A percentile compares a stretch with the other conserved stretches of the same genome.
Evolutionary conservation across 2,797 vertebrate genomes (phyloP).

Genomic region (Aphelocoma californica): DNA sequence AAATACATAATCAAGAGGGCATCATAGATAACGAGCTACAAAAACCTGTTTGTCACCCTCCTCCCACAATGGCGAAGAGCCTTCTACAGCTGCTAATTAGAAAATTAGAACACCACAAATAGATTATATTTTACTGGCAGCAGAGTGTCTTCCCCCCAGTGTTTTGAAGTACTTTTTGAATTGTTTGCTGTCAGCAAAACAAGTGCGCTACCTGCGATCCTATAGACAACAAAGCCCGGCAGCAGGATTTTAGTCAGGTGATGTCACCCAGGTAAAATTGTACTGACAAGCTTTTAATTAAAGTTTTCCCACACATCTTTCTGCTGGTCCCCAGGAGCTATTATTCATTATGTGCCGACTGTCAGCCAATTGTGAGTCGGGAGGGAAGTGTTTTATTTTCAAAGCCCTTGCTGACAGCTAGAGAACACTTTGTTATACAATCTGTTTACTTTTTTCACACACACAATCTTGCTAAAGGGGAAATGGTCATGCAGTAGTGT

Average conservation of each 20-base stretch:
- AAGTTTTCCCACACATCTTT: conserved; percentile 88
- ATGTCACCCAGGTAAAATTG: conserved; percentile 88
- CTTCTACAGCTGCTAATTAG: conserved; percentile 73
- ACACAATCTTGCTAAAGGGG: conserved; percentile 71
- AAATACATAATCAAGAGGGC: conserved; percentile 23
- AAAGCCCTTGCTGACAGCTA: conserved; percentile 82
- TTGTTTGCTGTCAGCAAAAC: conserved; percentile 82
- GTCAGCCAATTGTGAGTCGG: conserved; percentile 81
- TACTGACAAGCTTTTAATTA: conserved; percentile 96
- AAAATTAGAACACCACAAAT: conserved; percentile 74
- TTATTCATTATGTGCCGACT: conserved; percentile 81
- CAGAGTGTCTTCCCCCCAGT: conserved; percentile 38
- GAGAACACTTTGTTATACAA: conserved; percentile 83
- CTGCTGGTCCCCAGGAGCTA: conserved; percentile 80
- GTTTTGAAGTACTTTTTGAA: conserved; percentile 77
- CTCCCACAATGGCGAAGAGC: conserved; percentile 20
- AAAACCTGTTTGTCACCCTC: conserved; percentile 56
- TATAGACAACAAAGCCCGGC: conserved; percentile 80
- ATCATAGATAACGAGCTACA: conserved; percentile 18
- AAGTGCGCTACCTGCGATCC: conserved; percentile 74
- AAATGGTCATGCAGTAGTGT: conserved; percentile 67
- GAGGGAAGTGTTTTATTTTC: conserved; percentile 83
- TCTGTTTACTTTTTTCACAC: conserved; percentile 80
- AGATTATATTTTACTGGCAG: conserved; percentile 65
- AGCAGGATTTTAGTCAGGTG: conserved; percentile 83